Evolutionary conservation across 2,113 vertebrate genomes (phyloP).

Genomic region (Chlamydotis undulata): DNA sequence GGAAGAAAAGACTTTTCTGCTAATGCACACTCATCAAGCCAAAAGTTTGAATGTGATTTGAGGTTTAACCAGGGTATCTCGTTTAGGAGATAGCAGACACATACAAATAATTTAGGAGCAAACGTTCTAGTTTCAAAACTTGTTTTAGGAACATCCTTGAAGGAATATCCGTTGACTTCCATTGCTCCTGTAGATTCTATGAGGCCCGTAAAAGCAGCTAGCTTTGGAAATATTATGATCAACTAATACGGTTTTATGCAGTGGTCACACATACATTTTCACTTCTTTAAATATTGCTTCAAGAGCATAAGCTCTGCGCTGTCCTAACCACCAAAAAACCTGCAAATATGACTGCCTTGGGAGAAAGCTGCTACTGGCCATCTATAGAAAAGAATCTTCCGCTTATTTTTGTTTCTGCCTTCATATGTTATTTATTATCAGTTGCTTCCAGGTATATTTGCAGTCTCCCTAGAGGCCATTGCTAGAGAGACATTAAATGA

Average conservation of each 20-base stretch:
- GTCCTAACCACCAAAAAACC: background rate
- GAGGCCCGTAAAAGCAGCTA: conserved; percentile 28
- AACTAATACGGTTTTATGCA: background rate
- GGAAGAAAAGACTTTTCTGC: background rate
- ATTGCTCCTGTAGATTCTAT: conserved; percentile 33
- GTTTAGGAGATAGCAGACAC: too few species aligned
- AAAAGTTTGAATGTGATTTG: background rate
- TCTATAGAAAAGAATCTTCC: background rate
- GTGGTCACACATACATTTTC: background rate
- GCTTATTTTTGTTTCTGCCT: conserved; percentile 57
- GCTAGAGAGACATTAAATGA: conserved; percentile 50
- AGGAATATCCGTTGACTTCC: conserved; percentile 39
- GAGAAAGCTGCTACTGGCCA: background rate
- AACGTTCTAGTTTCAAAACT: background rate
- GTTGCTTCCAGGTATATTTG: conserved; percentile 51
- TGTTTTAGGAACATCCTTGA: background rate
- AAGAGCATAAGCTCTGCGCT: background rate
- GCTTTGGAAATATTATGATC: background rate
- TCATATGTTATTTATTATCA: conserved; percentile 54
- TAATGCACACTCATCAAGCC: background rate
- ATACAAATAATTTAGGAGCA: background rate
- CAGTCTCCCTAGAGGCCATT: conserved; percentile 49
- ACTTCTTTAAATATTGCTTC: background rate
- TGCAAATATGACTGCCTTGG: background rate
- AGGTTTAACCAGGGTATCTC: background rate